Base-by-base conservation (phyloP, 2,113 vertebrate genomes). In the Tamias sibiricus region DNA sequence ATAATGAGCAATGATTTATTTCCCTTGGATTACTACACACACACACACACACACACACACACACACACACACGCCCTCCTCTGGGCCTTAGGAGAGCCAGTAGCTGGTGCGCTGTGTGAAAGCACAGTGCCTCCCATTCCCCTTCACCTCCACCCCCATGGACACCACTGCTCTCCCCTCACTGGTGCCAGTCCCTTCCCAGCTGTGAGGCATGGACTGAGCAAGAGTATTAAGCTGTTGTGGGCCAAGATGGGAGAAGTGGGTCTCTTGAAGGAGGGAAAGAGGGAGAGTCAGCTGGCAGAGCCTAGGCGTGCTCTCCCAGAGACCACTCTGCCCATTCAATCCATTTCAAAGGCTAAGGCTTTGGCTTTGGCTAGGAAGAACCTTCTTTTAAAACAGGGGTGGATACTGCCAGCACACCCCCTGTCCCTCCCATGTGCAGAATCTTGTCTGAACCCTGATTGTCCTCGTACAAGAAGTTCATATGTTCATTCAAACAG, bases 1-100 rank as follows among this genome's bases (percentile, higher is more conserved):
- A 97, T 99, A 98, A 98, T 98, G 98, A 97, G 96, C 98, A 98
- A 97, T 98, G 99, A 99, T 99, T 99, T 98, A 98, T 98, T 97
- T 98, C 97, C 94, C 95, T 88, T 92, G 95, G 98, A 98, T 97
- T 80, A 97, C 91, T 94, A 68, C 85, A 93, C 96, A 82, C 92
- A 95, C 95, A 88, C 87, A 91, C 95, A 97, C 96, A 44, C 75
- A 81, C 90, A 54, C 52, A 24, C 66, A 16, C 88, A 16, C 74
- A 44, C 75, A 81, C 90, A 54, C 52, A 24, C 66, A 16, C 88
- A 16, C 74, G n/a, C 42, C 32, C 28, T 12, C 89, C 95, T 77
- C 88, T 97, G 97, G 97, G 92, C 96, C 42, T 87, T 90, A 94
- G 75, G 91, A 97, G 96, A 98, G 95, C 95, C 93, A 95, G 76